Conservation (phyloP, 2,888 invertebrate species). For the Ennomos fuscantarius region DNA sequence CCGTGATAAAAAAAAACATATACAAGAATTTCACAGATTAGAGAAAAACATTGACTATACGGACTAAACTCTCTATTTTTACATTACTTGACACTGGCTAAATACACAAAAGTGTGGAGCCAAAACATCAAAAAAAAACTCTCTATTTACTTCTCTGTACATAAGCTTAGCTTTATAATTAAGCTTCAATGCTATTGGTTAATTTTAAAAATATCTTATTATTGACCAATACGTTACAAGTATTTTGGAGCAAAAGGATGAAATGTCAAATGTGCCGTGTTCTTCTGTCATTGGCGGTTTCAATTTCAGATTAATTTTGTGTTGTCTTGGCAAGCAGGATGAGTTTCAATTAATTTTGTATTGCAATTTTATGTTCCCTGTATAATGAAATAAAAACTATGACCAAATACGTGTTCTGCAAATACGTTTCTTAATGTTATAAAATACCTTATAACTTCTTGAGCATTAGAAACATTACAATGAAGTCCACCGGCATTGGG, state of each 20-base stretch:
- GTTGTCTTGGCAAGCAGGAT: constrained; percentile 43
- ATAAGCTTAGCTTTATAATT: constrained; percentile 13
- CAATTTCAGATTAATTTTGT: constrained; percentile 29
- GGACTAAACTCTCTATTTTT: too few relatives aligned
- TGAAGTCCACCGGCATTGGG: constrained; percentile 70
- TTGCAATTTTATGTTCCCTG: constrained; percentile 35
- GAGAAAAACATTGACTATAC: too few relatives aligned
- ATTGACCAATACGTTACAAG: constrained; percentile 18
- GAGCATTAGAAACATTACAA: constrained; percentile 40
- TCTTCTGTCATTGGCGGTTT: constrained; percentile 73
- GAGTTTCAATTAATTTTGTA: constrained; percentile 44
- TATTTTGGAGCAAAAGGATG: not conserved
- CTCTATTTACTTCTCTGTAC: too few relatives aligned
- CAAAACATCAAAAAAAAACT: too few relatives aligned
- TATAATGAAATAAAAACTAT: constrained; percentile 44
- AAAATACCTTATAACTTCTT: constrained; percentile 9
- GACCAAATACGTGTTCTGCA: constrained; percentile 43
- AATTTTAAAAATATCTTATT: not conserved
- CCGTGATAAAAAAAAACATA: too few relatives aligned
- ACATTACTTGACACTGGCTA: too few relatives aligned
- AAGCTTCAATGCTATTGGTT: constrained; percentile 22
- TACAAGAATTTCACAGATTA: too few relatives aligned
- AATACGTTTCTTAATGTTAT: constrained; percentile 41
- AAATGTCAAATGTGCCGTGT: constrained; percentile 59
- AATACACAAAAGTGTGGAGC: too few relatives aligned